Percentiles rank a stretch among this genome's conserved stretches.
These are phyloP conservation scores for Radopholus similis DNA, from an alignment of 1,140 invertebrate species.

Conservation along the genomic window DNA sequence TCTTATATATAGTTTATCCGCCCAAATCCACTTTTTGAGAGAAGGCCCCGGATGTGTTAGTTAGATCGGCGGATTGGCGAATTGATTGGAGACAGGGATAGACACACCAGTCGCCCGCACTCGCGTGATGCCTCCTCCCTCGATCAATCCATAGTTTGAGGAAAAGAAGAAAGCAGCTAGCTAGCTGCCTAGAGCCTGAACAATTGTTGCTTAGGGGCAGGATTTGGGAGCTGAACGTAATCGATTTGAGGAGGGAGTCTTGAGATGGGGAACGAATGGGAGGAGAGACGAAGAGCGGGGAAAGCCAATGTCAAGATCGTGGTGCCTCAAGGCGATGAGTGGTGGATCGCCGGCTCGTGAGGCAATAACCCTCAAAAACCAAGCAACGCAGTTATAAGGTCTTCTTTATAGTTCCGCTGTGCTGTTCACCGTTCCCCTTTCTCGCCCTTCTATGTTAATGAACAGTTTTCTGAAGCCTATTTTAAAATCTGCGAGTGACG, in stretches of 20 bases:
- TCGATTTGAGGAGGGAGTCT: background rate
- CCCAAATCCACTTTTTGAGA: too few species aligned
- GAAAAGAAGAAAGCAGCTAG: background rate
- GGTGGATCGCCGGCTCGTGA: background rate
- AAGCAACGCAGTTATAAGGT: background rate
- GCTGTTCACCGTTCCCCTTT: background rate
- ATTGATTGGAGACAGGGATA: too few species aligned
- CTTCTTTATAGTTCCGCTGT: background rate
- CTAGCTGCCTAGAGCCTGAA: background rate
- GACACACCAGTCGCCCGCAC: background rate
- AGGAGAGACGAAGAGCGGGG: background rate
- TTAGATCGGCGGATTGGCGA: background rate
- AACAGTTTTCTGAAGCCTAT: background rate
- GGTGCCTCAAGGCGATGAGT: background rate
- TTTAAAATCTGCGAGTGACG: background rate
- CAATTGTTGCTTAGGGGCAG: background rate
- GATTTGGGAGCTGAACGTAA: constrained; percentile 2
- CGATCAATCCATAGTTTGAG: background rate
- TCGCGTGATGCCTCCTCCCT: background rate
- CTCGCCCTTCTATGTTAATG: background rate
- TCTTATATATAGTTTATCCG: too few species aligned
- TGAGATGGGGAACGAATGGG: constrained; percentile 3
- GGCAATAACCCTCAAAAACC: background rate
- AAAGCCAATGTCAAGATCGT: background rate
- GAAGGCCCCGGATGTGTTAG: background rate